Conservation (phyloP, 1,140 invertebrate species). For the Lasioglossum albipes region DNA sequence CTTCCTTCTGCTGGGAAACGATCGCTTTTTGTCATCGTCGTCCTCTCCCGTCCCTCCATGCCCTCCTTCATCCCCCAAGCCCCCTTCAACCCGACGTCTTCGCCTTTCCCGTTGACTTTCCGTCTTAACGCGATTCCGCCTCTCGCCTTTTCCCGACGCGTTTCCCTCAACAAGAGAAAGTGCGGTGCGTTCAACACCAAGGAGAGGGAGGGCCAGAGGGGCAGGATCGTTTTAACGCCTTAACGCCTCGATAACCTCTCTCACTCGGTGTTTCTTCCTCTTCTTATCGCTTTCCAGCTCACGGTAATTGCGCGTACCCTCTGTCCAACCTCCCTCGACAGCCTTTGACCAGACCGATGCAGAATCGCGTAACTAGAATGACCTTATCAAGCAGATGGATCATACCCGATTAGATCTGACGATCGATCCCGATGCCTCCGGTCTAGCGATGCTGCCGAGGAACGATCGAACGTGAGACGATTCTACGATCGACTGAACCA, state of each 20-base stretch:
- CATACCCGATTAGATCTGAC: not conserved
- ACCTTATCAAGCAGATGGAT: constrained; percentile 15
- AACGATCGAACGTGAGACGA: constrained; percentile 27
- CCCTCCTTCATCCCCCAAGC: not conserved
- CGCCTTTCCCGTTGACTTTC: not conserved
- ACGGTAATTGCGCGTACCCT: not conserved
- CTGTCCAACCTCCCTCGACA: constrained; percentile 1
- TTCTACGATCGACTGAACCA: not conserved
- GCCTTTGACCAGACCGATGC: not conserved
- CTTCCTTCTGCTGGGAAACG: constrained; percentile 43
- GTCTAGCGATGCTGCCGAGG: not conserved
- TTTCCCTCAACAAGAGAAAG: not conserved
- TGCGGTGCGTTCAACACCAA: constrained; percentile 5
- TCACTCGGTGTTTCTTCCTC: constrained; percentile 24
- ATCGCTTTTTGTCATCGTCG: constrained; percentile 61
- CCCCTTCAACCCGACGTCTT: not conserved
- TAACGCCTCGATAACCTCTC: constrained; percentile 52
- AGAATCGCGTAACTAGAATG: constrained; percentile 27
- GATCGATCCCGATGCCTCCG: not conserved
- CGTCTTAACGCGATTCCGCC: not conserved
- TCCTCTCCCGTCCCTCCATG: constrained; percentile 32
- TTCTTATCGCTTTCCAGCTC: not conserved
- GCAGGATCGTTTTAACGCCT: constrained; percentile 56
- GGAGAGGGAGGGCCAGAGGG: not conserved
- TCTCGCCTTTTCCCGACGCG: not conserved